A percentile compares a stretch with the other conserved stretches of the same genome.
Evolutionary conservation across 2,113 vertebrate genomes (phyloP).

Genomic region (Dipodomys merriami): DNA sequence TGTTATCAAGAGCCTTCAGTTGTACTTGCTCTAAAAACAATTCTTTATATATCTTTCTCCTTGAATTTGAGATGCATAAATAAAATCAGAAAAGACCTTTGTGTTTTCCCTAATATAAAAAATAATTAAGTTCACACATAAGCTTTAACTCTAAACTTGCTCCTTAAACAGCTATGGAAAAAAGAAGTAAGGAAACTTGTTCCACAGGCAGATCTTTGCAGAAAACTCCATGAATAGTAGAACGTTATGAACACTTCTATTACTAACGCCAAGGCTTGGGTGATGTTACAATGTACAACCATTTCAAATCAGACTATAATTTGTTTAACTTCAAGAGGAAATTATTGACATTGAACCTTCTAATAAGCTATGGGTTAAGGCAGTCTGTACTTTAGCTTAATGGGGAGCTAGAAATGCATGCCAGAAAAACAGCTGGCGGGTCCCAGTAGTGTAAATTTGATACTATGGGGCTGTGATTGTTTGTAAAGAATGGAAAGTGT

Average conservation of each 20-base stretch:
- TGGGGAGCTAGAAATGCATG: conserved; percentile 47
- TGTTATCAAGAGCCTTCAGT: not conserved
- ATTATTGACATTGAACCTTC: conserved; percentile 69
- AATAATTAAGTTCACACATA: conserved; percentile 18
- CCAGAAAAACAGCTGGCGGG: conserved; percentile 69
- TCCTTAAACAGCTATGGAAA: not conserved
- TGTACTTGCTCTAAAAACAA: conserved; percentile 23
- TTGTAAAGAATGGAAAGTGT: conserved; percentile 35
- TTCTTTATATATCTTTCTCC: not conserved
- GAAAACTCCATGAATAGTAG: conserved; percentile 51
- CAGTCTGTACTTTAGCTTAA: conserved; percentile 64
- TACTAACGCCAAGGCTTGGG: conserved; percentile 40
- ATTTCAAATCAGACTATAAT: conserved; percentile 70
- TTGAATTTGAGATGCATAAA: conserved; percentile 27
- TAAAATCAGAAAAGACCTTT: not conserved
- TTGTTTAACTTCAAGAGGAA: conserved; percentile 71
- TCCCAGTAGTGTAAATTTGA: conserved; percentile 48
- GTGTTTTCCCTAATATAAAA: conserved; percentile 45
- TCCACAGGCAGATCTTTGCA: conserved; percentile 27
- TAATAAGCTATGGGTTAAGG: conserved; percentile 51
- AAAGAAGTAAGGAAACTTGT: conserved; percentile 3
- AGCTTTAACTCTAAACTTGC: conserved; percentile 15
- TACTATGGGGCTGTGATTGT: not conserved
- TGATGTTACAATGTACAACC: conserved; percentile 40
- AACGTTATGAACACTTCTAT: conserved; percentile 19